A percentile compares a stretch with the other conserved stretches of the same genome.
Evolutionary conservation across 2,113 vertebrate genomes (phyloP).

Genomic region (Coptodon bakossiorum): DNA sequence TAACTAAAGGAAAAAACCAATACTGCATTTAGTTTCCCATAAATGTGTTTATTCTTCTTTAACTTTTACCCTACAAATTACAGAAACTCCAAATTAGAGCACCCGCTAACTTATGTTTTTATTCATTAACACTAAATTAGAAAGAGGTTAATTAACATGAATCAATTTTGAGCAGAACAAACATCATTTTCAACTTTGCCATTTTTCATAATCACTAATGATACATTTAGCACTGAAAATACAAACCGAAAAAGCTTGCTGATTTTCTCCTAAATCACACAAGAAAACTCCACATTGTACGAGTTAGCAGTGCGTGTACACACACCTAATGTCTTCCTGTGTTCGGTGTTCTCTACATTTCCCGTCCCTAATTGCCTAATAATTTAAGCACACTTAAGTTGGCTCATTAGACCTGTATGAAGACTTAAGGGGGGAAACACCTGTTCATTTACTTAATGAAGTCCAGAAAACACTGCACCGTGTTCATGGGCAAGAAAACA

Average conservation of each 20-base stretch:
- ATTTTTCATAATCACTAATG: conserved; percentile 53
- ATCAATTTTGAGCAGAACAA: conserved; percentile 27
- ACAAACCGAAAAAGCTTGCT: not conserved
- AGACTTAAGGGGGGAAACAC: conserved; percentile 64
- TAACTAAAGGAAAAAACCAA: not conserved
- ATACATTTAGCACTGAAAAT: conserved; percentile 36
- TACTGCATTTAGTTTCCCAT: not conserved
- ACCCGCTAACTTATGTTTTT: conserved; percentile 20
- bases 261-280: conserved; percentile 8
- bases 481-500: conserved; percentile 54
- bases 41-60: conserved; percentile 38
- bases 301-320: conserved; percentile 13
- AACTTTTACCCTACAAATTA: conserved; percentile 3
- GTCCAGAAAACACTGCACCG: conserved; percentile 40
- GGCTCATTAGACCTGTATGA: conserved; percentile 63
- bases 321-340: conserved; percentile 59
- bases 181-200: conserved; percentile 41
- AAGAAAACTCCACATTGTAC: conserved; percentile 41
- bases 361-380: conserved; percentile 69
- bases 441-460: conserved; percentile 68
- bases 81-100: not conserved
- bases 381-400: conserved; percentile 66
- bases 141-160: conserved; percentile 31
- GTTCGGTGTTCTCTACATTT: conserved; percentile 59
- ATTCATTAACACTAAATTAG: conserved; percentile 43